These are phyloP conservation scores for Colletes latitarsis DNA, from an alignment of 1,140 invertebrate species.

Conservation along the genomic window DNA sequence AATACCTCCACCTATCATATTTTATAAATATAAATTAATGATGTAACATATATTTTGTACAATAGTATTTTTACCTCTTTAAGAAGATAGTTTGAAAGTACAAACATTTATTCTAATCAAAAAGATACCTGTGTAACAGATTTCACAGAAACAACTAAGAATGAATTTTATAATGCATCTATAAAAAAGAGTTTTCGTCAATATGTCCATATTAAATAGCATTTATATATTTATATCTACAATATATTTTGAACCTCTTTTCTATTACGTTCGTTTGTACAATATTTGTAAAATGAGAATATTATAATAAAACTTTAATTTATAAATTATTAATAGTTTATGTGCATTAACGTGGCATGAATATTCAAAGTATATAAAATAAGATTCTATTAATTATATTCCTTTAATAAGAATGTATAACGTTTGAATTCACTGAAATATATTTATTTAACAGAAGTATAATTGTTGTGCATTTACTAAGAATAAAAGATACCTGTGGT, in stretches of 20 bases:
- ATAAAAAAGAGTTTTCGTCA: neutral
- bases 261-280: neutral
- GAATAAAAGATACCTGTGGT: too few species aligned
- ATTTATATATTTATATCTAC: constrained; percentile 4
- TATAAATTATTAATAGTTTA: constrained; percentile 1
- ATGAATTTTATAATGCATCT: neutral
- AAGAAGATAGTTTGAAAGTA: constrained; percentile 14
- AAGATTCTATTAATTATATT: constrained; percentile 6
- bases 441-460: too few species aligned
- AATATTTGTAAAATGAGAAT: constrained; percentile 7
- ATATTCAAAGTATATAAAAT: constrained; percentile 6
- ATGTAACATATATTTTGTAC: constrained; percentile 44
- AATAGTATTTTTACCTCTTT: constrained; percentile 12
- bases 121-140: neutral
- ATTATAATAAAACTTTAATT: constrained; percentile 13
- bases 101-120: constrained; percentile 29
- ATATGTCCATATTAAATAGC: neutral
- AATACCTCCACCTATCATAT: neutral
- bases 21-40: neutral
- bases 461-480: too few species aligned
- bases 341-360: too few species aligned
- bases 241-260: constrained; percentile 25
- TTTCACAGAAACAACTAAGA: neutral
- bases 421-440: neutral
- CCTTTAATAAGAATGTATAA: neutral